These are phyloP conservation scores for Drosophila lacteicornis DNA, from an alignment of 1,140 invertebrate genomes.

Conservation along the genomic window DNA sequence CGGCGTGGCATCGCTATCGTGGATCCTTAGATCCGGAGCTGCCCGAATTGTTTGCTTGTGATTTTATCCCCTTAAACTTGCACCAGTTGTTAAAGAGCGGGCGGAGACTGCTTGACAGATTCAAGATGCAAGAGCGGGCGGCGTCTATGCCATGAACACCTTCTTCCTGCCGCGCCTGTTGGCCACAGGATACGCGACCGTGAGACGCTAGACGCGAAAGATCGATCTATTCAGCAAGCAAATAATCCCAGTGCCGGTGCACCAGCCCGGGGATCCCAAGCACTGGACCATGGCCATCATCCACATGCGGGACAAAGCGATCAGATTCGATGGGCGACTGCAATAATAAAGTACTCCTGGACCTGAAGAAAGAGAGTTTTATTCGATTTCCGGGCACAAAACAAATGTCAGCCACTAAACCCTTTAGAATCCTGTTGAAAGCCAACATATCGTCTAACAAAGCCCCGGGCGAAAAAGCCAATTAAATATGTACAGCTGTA, in stretches of 20 bases:
- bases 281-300: conserved; percentile 98
- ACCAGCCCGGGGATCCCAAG: conserved; percentile 90
- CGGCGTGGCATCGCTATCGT: background rate
- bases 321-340: conserved; percentile 94
- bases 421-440: conserved; percentile 1
- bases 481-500: conserved; percentile 21
- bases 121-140: too few relatives aligned
- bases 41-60: too few relatives aligned
- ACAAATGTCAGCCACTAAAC: background rate
- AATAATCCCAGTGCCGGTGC: conserved; percentile 91
- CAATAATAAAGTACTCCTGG: conserved; percentile 91
- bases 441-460: too few relatives aligned
- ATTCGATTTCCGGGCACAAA: too few relatives aligned
- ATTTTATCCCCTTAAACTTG: too few relatives aligned
- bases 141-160: conserved; percentile 92
- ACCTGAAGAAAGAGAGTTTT: conserved; percentile 90
- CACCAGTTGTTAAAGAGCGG: too few relatives aligned
- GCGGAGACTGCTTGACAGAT: too few relatives aligned
- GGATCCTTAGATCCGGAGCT: background rate
- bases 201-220: conserved; percentile 95
- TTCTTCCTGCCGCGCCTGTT: conserved; percentile 96
- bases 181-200: conserved; percentile 87
- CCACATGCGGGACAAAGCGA: conserved; percentile 91
- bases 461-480: too few relatives aligned
- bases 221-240: conserved; percentile 85